phyloP scores from a whole-genome alignment of 2,797 vertebrate species.

The Muraenolepis orangiensis region DNA sequence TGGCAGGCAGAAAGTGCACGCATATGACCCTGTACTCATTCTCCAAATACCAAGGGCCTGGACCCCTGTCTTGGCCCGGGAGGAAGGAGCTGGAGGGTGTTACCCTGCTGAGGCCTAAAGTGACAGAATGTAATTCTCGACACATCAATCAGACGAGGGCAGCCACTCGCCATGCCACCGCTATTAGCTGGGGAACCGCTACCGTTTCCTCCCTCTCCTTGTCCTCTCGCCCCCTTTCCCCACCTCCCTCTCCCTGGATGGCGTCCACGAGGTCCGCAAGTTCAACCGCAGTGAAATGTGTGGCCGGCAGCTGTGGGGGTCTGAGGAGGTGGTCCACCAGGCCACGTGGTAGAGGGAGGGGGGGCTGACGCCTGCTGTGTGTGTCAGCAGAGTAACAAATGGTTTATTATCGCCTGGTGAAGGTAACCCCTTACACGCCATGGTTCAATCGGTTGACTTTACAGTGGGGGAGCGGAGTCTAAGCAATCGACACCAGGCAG shows the following conservation, averaged over 20 bases:
- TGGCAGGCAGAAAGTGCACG: constrained; percentile 28
- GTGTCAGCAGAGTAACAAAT: background rate
- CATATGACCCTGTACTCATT: constrained; percentile 54
- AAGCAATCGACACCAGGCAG: background rate
- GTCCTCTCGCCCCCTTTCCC: background rate
- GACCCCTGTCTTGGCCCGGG: constrained; percentile 27
- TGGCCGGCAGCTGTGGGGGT: constrained; percentile 35
- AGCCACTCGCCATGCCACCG: constrained; percentile 23
- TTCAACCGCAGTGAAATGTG: constrained; percentile 47
- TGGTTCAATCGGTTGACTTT: background rate
- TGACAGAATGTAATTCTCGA: constrained; percentile 66
- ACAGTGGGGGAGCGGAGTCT: background rate
- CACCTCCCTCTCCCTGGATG: background rate
- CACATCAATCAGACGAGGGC: constrained; percentile 59
- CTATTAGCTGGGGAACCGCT: constrained; percentile 44
- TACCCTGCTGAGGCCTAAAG: constrained; percentile 44
- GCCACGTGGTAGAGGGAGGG: background rate
- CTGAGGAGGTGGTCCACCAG: too few relatives aligned
- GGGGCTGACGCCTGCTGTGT: background rate
- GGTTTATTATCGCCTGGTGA: background rate
- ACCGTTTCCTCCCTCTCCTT: constrained; percentile 27
- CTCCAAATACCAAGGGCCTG: constrained; percentile 35
- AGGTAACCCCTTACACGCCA: background rate
- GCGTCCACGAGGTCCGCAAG: constrained; percentile 40
- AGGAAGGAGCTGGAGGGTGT: constrained; percentile 42